Evolutionary conservation across 2,797 vertebrate genomes (phyloP), one percentile per base, ranked within the genome.

Genomic region (Heteromormyrus szaboi): DNA sequence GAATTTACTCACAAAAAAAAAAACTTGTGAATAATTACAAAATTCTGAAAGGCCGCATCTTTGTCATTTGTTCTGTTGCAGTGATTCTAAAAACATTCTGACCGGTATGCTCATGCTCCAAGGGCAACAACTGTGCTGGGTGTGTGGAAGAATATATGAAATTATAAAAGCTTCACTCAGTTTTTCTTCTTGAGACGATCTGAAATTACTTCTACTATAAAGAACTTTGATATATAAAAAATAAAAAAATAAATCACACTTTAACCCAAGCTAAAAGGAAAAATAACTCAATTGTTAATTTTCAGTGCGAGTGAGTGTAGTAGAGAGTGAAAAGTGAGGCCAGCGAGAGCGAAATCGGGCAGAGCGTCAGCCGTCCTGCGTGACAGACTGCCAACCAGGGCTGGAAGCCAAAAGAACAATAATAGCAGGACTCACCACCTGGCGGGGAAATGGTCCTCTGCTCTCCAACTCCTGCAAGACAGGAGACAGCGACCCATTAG

Each of bases 391-490:
- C 89, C 84, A 56, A 85, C 53, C 87, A 87, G 51, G 87, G 87
- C 89, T 87, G 22, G 14, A 48, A 33, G 87, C 89, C 88, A 88
- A 83, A 17, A 53, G 76, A 85, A 90, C 86, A 90, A 90, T 90
- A 86, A 90, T 86, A 90, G 72, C 86, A 88, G 72, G 53, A 89
- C 90, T 90, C 85, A 89, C 90, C 90, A 89, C 85, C 90, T 89
- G 90, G 90, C 85, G 79, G 59, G 62, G 79, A 50, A 89, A 88
- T 89, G 85, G 54, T 90, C 76, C 41, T 89, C 87, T 85, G 83
- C 88, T 87, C 79, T 89, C 89, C 88, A 89, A 68, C 85, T 83
- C 85, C 89, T 87, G 68, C 44, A 89, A 89, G 53, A 68, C 14
- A 37, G 65, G 65, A 72, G 29, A 72, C 65, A 37, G 12, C 65